Percentiles rank a stretch among this genome's conserved stretches.
phyloP scores from a whole-genome alignment of 2,113 vertebrate genomes.

The Turnix velox region DNA sequence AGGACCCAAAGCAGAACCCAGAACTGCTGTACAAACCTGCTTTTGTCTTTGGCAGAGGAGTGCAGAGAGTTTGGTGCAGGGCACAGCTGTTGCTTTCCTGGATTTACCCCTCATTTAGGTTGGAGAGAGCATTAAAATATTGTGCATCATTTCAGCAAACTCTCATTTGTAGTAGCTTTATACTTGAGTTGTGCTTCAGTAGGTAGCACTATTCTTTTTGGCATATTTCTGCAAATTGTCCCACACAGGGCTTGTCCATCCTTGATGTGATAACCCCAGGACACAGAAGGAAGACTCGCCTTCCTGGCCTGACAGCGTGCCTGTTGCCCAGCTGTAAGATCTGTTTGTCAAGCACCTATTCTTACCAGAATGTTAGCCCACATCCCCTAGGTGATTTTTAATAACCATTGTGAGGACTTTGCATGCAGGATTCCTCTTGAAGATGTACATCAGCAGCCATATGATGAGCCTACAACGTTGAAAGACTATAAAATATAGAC shows the following conservation, averaged over 20 bases:
- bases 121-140: neutral
- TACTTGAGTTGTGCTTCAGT: neutral
- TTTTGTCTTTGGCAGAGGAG: fast-evolving
- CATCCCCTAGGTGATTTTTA: neutral
- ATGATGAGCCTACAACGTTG: neutral
- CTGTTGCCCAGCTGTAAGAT: neutral
- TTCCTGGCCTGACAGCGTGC: neutral
- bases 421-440: neutral
- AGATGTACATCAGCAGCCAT: neutral
- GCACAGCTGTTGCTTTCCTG: neutral
- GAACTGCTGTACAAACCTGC: neutral
- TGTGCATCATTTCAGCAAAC: fast-evolving
- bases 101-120: neutral
- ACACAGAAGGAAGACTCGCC: neutral
- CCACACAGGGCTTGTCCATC: neutral
- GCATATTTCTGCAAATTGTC: neutral
- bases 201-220: neutral
- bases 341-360: neutral
- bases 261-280: neutral
- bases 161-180: fast-evolving
- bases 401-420: fast-evolving
- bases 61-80: neutral
- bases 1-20: neutral
- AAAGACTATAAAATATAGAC: neutral
- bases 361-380: neutral